Percentiles rank a stretch among this genome's conserved stretches.
phyloP scores from a whole-genome alignment of 2,113 vertebrate genomes.

The Clarias gariepinus region DNA sequence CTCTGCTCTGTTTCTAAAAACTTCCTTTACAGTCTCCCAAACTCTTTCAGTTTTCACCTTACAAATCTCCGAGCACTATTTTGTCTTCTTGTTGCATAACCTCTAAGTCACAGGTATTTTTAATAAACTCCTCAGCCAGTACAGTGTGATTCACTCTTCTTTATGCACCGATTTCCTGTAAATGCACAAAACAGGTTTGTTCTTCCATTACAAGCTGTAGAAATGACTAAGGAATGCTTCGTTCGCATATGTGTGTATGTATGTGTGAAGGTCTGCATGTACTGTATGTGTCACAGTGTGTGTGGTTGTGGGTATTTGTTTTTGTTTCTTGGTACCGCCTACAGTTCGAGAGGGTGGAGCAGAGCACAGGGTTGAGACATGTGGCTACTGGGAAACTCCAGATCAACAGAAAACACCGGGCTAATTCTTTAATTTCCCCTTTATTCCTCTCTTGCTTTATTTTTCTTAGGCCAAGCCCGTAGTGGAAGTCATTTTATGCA shows the following conservation, averaged over 20 bases:
- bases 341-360: slow-evolving; percentile 16
- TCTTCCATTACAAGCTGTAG: neutral
- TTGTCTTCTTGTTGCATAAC: neutral
- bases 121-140: neutral
- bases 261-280: neutral
- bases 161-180: neutral
- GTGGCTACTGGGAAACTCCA: slow-evolving; percentile 38
- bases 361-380: neutral
- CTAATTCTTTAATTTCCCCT: neutral
- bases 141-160: slow-evolving; percentile 6
- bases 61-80: neutral
- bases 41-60: neutral
- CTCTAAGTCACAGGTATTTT: neutral
- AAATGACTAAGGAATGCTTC: neutral
- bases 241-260: neutral
- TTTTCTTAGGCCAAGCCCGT: slow-evolving; percentile 44
- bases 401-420: neutral
- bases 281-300: neutral
- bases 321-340: slow-evolving; percentile 27
- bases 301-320: slow-evolving; percentile 29
- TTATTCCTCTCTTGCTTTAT: neutral
- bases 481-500: slow-evolving; percentile 51
- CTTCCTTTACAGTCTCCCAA: neutral
- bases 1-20: neutral
- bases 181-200: neutral